Evolutionary conservation across 2,888 invertebrate species (phyloP).

Genomic region (Villa cingulata): DNA sequence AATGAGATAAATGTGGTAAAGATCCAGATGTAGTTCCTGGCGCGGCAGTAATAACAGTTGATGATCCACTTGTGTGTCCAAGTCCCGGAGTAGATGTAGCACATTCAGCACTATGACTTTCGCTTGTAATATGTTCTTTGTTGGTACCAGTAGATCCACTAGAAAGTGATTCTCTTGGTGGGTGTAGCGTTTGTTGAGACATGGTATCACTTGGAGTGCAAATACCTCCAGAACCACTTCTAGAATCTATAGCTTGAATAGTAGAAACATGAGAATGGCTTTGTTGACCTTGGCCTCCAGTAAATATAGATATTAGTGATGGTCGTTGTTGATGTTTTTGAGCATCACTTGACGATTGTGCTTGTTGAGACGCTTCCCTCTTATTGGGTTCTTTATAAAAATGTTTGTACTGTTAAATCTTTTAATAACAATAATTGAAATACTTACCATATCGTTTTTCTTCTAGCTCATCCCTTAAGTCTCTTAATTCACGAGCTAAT

Average conservation of each 20-base stretch:
- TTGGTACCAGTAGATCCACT: constrained; percentile 46
- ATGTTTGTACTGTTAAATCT: background rate
- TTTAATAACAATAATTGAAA: background rate
- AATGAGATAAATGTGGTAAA: constrained; percentile 36
- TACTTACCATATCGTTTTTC: constrained; percentile 40
- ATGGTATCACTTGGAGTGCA: constrained; percentile 36
- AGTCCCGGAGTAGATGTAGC: constrained; percentile 17
- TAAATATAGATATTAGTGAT: constrained; percentile 53
- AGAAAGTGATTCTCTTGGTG: constrained; percentile 43
- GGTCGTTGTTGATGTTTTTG: constrained; percentile 48
- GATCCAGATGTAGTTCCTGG: constrained; percentile 27
- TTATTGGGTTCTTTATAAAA: constrained; percentile 24
- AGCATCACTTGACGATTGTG: constrained; percentile 36
- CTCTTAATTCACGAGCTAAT: constrained; percentile 71
- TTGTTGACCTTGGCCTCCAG: constrained; percentile 41
- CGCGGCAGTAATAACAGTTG: constrained; percentile 17
- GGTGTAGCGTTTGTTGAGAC: constrained; percentile 36
- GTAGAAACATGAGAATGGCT: constrained; percentile 33
- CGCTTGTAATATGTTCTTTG: constrained; percentile 32
- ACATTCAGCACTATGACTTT: constrained; percentile 31
- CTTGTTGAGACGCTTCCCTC: constrained; percentile 34
- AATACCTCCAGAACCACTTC: constrained; percentile 35
- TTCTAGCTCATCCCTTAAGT: constrained; percentile 76
- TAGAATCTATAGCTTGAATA: constrained; percentile 30
- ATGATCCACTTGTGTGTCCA: constrained; percentile 10